These are phyloP conservation scores for Acleris emargana DNA, from an alignment of 2,888 invertebrate species.

Conservation along the genomic window DNA sequence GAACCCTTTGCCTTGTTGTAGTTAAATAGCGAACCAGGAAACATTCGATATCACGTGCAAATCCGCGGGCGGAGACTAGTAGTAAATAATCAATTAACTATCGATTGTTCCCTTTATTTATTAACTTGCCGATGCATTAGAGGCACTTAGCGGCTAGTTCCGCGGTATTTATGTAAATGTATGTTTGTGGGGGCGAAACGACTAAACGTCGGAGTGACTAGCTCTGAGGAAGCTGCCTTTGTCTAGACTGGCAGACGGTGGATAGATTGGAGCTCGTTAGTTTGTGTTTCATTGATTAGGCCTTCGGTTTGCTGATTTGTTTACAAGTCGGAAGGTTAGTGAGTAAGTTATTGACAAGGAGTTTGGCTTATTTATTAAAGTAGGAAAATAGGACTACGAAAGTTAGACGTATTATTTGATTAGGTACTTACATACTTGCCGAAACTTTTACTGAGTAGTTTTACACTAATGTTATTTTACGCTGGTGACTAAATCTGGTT, in stretches of 20 bases:
- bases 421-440: too few relatives aligned
- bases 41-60: background rate
- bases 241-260: background rate
- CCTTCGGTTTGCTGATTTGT: background rate
- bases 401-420: too few relatives aligned
- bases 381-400: too few relatives aligned
- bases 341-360: too few relatives aligned
- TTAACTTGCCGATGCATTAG: constrained; percentile 42
- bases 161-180: constrained; percentile 36
- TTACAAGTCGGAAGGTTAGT: too few relatives aligned
- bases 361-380: too few relatives aligned
- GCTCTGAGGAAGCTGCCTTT: background rate
- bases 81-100: constrained; percentile 43
- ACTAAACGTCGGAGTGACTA: too few relatives aligned
- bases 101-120: constrained; percentile 51
- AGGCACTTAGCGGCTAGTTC: constrained; percentile 45
- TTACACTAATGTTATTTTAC: too few relatives aligned
- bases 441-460: too few relatives aligned
- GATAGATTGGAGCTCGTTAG: background rate
- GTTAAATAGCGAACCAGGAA: background rate
- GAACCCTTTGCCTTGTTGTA: too few relatives aligned
- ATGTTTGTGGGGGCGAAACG: constrained; percentile 6
- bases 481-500: too few relatives aligned
- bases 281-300: background rate
- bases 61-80: constrained; percentile 14